Percentiles rank a stretch among this genome's conserved stretches.
Conservation (phyloP, 2,113 vertebrate genomes). For the Serinus canaria region DNA sequence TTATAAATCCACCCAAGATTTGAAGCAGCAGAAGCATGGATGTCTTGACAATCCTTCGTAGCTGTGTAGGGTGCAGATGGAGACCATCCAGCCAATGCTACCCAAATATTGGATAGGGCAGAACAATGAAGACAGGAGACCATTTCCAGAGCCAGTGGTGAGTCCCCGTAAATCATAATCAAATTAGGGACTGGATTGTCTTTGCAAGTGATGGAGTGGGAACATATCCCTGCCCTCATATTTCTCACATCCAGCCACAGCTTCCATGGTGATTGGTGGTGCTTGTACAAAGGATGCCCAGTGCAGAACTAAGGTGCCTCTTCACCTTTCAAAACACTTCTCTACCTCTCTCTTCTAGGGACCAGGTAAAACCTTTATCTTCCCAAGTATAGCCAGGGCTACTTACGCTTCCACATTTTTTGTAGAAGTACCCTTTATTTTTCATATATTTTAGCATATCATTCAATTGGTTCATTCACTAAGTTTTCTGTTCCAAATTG, state of each 20-base stretch:
- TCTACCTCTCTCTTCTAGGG: background rate
- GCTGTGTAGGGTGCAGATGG: background rate
- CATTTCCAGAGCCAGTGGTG: background rate
- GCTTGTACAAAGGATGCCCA: background rate
- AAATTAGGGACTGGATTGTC: background rate
- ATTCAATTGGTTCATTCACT: background rate
- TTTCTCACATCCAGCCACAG: fast-evolving
- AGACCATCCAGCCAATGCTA: background rate
- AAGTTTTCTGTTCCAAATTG: background rate
- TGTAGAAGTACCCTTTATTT: background rate
- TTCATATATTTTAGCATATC: background rate
- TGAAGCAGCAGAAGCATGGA: background rate
- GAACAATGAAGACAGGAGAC: background rate
- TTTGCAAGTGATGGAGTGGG: background rate
- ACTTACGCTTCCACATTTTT: background rate
- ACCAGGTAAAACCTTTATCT: background rate
- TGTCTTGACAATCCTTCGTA: background rate
- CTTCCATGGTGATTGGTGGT: background rate
- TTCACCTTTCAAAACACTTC: background rate
- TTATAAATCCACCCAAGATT: background rate
- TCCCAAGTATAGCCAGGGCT: background rate
- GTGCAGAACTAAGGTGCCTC: background rate
- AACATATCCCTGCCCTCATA: background rate
- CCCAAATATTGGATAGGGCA: background rate
- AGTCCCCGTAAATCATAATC: background rate